A percentile compares a stretch with the other conserved stretches of the same genome.
Evolutionary conservation across 2,797 vertebrate species (phyloP).

Genomic region (Onychomys torridus): DNA sequence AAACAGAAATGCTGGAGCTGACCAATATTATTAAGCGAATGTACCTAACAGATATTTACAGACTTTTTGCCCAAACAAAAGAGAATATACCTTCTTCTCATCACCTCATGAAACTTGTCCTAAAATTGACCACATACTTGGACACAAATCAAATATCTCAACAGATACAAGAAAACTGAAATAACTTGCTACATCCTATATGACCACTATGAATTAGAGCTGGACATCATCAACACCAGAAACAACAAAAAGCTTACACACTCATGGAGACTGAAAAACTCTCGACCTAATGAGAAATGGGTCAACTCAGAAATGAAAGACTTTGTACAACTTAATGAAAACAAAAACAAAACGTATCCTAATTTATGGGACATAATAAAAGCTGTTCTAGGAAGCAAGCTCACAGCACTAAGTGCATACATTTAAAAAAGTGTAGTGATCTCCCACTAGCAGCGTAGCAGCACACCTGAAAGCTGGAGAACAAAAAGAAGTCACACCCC

Average conservation of each 20-base stretch:
- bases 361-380: not conserved
- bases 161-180: not conserved
- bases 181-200: too few species aligned
- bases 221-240: not conserved
- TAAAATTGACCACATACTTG: not conserved
- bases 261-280: not conserved
- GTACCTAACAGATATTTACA: not conserved
- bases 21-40: not conserved
- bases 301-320: not conserved
- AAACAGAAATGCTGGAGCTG: not conserved
- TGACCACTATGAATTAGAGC: not conserved
- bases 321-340: not conserved
- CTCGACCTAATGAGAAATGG: not conserved
- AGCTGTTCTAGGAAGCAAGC: not conserved
- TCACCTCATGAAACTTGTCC: not conserved
- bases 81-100: not conserved
- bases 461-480: not conserved
- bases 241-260: not conserved
- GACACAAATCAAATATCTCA: not conserved
- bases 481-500: not conserved
- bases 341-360: not conserved
- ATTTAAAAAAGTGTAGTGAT: not conserved
- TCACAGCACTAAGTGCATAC: not conserved
- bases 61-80: not conserved
- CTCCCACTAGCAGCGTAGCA: not conserved